These are phyloP conservation scores for Procavia capensis DNA, from an alignment of 2,113 vertebrate species.

Conservation along the genomic window DNA sequence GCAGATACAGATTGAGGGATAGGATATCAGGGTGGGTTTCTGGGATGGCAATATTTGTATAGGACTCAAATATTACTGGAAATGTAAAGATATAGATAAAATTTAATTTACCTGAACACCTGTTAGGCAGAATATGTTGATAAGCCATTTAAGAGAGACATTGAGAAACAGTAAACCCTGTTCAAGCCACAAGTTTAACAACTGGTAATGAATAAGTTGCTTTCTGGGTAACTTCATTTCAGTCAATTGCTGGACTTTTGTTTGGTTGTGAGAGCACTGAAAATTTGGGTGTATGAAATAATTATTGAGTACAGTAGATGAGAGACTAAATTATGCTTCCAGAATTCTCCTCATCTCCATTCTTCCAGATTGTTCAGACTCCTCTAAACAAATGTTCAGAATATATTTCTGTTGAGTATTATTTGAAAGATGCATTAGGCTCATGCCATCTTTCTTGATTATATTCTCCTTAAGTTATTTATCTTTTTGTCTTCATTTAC, in stretches of 20 bases:
- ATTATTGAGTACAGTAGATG: not conserved
- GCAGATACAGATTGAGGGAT: not conserved
- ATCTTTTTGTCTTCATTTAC: no score
- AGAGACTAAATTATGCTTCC: not conserved
- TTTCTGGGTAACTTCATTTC: not conserved
- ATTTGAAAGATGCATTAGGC: not conserved
- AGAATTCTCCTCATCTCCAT: not conserved
- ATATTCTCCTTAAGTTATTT: not conserved
- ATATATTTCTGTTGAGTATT: not conserved
- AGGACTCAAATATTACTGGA: not conserved
- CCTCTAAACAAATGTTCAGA: not conserved
- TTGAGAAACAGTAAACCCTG: not conserved
- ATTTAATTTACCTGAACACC: not conserved
- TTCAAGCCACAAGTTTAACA: not conserved
- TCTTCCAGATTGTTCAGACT: not conserved
- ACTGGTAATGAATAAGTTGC: not conserved
- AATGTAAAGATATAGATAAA: not conserved
- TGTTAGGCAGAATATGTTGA: not conserved
- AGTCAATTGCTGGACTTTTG: not conserved
- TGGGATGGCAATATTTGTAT: not conserved
- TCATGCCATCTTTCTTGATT: not conserved
- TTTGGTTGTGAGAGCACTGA: not conserved
- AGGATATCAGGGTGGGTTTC: not conserved
- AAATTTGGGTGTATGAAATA: not conserved
- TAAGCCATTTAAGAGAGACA: not conserved